These are phyloP conservation scores for Enteromius mattozi DNA, from an alignment of 2,797 vertebrate genomes.

Conservation along the genomic window DNA sequence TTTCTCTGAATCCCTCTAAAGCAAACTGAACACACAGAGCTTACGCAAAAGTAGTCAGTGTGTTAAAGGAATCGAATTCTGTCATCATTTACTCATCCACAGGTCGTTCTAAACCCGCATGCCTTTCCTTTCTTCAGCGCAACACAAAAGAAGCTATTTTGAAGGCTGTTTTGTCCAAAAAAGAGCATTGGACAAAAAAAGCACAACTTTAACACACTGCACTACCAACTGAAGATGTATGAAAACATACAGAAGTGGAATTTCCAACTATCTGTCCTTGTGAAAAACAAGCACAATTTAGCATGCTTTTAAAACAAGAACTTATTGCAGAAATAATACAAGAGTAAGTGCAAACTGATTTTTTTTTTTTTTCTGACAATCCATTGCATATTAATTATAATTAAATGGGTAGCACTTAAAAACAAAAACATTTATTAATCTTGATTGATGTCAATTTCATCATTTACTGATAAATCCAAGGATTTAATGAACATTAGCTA, in stretches of 20 bases:
- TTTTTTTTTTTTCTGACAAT: neutral
- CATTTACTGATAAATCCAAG: too few relatives aligned
- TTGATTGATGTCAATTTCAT: too few relatives aligned
- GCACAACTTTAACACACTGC: neutral
- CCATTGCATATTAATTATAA: neutral
- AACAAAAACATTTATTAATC: too few relatives aligned
- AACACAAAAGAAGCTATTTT: slow-evolving; percentile 1
- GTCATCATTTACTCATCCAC: neutral
- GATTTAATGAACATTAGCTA: too few relatives aligned
- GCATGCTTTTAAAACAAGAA: neutral
- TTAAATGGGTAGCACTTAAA: neutral
- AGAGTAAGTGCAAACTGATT: neutral
- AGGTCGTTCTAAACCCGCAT: neutral
- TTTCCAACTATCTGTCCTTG: neutral
- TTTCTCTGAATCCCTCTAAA: neutral
- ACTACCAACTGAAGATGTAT: neutral
- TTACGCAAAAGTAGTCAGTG: neutral
- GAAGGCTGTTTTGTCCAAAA: slow-evolving; percentile 2
- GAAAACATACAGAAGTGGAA: neutral
- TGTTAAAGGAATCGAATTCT: neutral
- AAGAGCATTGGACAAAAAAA: neutral
- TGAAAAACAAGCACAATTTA: neutral
- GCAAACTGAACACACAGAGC: neutral
- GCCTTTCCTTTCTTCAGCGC: neutral
- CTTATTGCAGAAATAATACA: neutral